These are phyloP conservation scores for Solenodon paradoxus DNA, from an alignment of 2,113 vertebrate species.

Conservation along the genomic window DNA sequence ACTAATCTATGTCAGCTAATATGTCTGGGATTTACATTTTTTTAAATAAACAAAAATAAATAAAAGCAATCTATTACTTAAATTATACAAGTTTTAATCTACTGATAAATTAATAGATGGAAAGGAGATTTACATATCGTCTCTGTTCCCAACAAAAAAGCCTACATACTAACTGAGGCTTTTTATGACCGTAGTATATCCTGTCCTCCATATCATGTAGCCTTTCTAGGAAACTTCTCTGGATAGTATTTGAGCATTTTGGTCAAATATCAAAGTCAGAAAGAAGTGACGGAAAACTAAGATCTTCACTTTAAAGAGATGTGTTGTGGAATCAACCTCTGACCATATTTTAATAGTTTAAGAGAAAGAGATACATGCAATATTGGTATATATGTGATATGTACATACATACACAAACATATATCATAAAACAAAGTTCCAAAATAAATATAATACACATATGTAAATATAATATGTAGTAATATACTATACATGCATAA, in stretches of 20 bases:
- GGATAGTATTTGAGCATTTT: background rate
- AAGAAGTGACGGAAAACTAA: background rate
- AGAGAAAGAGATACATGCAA: background rate
- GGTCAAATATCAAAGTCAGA: background rate
- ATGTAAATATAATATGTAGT: background rate
- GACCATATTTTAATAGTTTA: background rate
- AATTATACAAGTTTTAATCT: background rate
- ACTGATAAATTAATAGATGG: background rate
- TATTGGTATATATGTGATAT: fast-evolving
- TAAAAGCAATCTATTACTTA: background rate
- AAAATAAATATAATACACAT: background rate
- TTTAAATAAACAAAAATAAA: background rate
- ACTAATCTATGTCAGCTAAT: background rate
- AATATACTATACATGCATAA: background rate
- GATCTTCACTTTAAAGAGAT: background rate
- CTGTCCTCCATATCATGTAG: background rate
- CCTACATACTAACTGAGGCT: background rate
- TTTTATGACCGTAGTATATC: background rate
- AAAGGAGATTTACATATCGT: background rate
- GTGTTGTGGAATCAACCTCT: background rate
- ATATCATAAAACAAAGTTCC: too few species aligned
- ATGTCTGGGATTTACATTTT: background rate
- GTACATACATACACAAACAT: too few species aligned
- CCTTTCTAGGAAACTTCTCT: background rate
- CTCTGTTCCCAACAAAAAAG: background rate